Evolutionary conservation across 2,113 vertebrate genomes (phyloP).

Genomic region (Phainopepla nitens): DNA sequence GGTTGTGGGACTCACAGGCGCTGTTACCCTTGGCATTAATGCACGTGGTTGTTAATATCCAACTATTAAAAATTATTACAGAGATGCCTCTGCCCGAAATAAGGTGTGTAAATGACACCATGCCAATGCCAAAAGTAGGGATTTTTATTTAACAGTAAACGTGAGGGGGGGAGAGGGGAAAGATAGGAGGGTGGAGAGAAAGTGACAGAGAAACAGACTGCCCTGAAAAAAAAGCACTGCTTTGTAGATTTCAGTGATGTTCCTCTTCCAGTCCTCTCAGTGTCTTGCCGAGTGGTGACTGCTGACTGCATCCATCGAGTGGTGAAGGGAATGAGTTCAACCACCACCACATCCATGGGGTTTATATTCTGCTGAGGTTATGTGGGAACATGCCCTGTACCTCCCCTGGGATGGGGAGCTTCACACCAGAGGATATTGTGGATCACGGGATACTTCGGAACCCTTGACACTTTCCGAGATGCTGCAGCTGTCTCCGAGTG

Average conservation of each 20-base stretch:
- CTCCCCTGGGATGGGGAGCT: background rate
- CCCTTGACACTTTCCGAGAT: background rate
- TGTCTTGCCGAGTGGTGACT: background rate
- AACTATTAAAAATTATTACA: background rate
- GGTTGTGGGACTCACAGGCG: background rate
- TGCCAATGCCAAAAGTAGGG: no score
- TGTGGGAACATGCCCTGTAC: no score
- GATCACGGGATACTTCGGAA: background rate
- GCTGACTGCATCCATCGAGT: no score
- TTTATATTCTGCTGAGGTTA: background rate
- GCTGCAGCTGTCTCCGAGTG: background rate
- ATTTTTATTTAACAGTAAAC: background rate
- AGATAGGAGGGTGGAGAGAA: background rate
- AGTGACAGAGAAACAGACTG: background rate
- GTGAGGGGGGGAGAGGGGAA: background rate
- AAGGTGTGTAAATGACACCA: fast-evolving
- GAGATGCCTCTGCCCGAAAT: background rate
- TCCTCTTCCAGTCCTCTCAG: background rate
- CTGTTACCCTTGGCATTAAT: fast-evolving
- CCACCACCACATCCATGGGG: fast-evolving
- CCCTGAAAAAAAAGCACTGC: background rate
- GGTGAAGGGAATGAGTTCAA: no score
- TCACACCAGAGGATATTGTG: background rate
- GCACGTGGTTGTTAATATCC: fast-evolving
- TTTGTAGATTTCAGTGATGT: no score